Base-by-base conservation (phyloP, 2,888 invertebrate species). In the Drosophila eohydei region DNA sequence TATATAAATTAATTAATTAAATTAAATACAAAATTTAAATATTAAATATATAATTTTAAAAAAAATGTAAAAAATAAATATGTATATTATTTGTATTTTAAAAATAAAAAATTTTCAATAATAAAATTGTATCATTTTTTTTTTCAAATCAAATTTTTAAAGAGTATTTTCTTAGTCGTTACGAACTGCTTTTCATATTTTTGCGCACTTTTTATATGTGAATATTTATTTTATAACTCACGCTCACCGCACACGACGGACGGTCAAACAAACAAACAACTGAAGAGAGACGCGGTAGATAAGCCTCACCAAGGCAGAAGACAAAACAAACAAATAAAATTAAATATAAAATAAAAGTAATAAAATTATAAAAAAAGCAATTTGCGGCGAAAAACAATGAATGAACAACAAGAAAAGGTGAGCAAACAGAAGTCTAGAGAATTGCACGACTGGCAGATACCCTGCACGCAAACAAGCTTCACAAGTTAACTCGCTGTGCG, bases 381-480 rank as follows among this genome's bases (percentile, higher is more conserved):
- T 48, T 46, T 34, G 21, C 16, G 57, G 43, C 48, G 36, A 58
- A 79, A 79, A 68, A 76, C 51, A 69, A 80, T 76, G 76, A 77
- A 77, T 76, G 80, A 40, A n/a, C 38, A 21, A 26, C 11, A 40
- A n/a, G 48, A 70, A 64, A 54, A 32, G 26, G 5, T 30, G 12
- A n/a, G 6, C 3, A 3, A 6, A 9, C 26, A 26, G 51, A 4
- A 34, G 16, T 3, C 2, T 14, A 4, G 1, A 26, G 1, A 26
- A 28, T 6, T 2, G 0, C 0, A 11, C n/a, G 40, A 54, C 54
- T 11, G 1, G 6, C 40, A 21, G 9, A 32, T 43, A 43, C 56
- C 32, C 56, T 43, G 21, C 0, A 40, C 3, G n/a, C 3, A 12
- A 0, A 3, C 2, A 46, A 14, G 26, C 16, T 46, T 12, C 12